phyloP scores from a whole-genome alignment of 2,888 invertebrate genomes.

The Lamellibrachia columna region DNA sequence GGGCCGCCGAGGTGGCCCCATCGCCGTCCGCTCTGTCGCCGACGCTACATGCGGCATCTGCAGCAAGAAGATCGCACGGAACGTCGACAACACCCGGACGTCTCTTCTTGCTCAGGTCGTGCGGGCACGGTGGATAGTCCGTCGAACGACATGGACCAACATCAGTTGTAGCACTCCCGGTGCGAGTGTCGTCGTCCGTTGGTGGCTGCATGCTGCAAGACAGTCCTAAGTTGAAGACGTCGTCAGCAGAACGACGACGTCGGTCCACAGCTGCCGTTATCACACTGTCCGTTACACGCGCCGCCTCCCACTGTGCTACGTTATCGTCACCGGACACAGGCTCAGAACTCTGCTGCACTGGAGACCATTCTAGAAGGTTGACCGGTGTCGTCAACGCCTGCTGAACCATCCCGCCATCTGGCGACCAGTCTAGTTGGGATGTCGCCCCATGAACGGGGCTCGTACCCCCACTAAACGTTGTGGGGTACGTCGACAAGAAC shows the following conservation, averaged over 20 bases:
- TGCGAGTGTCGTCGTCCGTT: neutral
- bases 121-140: neutral
- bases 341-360: neutral
- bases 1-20: neutral
- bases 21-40: neutral
- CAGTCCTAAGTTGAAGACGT: neutral
- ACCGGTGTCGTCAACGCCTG: neutral
- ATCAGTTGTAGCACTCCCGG: neutral
- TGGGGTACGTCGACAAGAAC: neutral
- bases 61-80: neutral
- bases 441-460: neutral
- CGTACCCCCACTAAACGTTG: neutral
- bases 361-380: constrained; percentile 8
- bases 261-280: neutral
- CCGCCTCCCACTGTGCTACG: neutral
- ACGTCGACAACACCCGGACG: neutral
- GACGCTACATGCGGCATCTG: neutral
- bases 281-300: neutral
- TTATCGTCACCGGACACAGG: neutral
- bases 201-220: neutral
- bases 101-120: neutral
- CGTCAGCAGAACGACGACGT: neutral
- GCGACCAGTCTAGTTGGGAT: neutral
- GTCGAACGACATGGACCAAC: neutral
- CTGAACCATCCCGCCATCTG: neutral